Evolutionary conservation across 1,140 invertebrate species (phyloP), one percentile per base, ranked within the genome.

Genomic region (Drosophila subpulchrella): DNA sequence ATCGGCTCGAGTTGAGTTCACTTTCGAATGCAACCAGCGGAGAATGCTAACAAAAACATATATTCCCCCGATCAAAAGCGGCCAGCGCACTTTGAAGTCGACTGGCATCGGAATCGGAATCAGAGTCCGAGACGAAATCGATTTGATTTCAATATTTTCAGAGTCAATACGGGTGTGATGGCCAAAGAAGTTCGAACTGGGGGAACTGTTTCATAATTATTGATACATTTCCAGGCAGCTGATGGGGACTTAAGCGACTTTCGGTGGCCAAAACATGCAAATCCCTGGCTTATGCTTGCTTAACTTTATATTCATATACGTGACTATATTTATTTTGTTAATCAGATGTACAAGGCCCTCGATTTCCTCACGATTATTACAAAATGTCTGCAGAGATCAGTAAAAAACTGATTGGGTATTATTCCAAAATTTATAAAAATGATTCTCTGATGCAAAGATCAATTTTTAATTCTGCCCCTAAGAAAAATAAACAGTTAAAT

Each of bases 61-160:
- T 48, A 47, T 75, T 76, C 30, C 34, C 27, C 72, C 70, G 70
- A 76, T 76, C 73, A 67, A 76, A 76, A 66, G 73, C 47, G 53
- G 44, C n/a, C 61, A 47, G 24, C 34, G 38, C 73, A 76, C 73
- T 76, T 76, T 76, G 73, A 76, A 76, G 73, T 76, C 54, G 1
- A n/a, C 66, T 27, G 36, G 32, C 44, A 71, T 50, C 42, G 47
- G 32, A 54, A 61, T 54, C 10, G 1, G 17, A 71, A n/a, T 27
- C 27, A 13, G 47, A 46, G 32, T 27, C 27, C 15, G 47, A 46
- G 32, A 10, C 27, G 10, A 60, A 59, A 57, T 56, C 34, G 32
- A 75, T 47, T 70, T 48, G 12, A 75, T 53, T 75, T 55, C 54
- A 75, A 74, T 75, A 61, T 50, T 62, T 75, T 75, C 50, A 74